Evolutionary conservation across 2,113 vertebrate genomes (phyloP).

Genomic region (Mus pahari): DNA sequence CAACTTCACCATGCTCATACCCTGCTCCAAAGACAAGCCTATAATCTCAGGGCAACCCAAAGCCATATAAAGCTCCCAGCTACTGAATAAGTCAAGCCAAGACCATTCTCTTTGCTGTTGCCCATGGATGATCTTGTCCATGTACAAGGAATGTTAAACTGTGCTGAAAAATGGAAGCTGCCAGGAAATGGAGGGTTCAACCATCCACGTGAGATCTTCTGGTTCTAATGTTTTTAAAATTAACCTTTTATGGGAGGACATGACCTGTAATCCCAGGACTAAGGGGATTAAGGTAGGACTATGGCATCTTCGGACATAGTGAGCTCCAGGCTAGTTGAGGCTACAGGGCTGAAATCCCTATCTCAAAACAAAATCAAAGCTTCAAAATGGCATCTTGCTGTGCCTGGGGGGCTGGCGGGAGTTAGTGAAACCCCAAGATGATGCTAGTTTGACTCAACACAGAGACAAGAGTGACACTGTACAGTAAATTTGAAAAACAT

Average conservation of each 20-base stretch:
- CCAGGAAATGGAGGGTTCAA: background rate
- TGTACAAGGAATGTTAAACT: background rate
- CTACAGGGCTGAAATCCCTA: background rate
- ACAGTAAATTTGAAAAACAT: background rate
- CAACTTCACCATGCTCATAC: too few relatives aligned
- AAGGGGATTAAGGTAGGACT: background rate
- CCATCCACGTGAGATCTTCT: background rate
- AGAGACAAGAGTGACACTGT: background rate
- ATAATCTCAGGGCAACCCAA: background rate
- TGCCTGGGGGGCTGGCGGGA: background rate
- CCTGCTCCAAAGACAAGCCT: background rate
- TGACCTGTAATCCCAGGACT: background rate
- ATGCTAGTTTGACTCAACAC: background rate
- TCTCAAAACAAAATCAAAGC: background rate
- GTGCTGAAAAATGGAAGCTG: background rate
- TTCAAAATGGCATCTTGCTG: background rate
- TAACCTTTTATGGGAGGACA: background rate
- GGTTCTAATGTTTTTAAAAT: background rate
- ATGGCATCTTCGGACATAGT: background rate
- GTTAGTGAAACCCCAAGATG: background rate
- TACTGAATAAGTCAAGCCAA: slow-evolving; percentile 10
- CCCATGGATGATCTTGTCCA: background rate
- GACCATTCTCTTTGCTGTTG: background rate
- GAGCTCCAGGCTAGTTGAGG: background rate
- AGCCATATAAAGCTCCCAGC: background rate